Evolutionary conservation across 2,797 vertebrate genomes (phyloP), one percentile per base, ranked within the genome.

Genomic region (Luscinia megarhynchos): DNA sequence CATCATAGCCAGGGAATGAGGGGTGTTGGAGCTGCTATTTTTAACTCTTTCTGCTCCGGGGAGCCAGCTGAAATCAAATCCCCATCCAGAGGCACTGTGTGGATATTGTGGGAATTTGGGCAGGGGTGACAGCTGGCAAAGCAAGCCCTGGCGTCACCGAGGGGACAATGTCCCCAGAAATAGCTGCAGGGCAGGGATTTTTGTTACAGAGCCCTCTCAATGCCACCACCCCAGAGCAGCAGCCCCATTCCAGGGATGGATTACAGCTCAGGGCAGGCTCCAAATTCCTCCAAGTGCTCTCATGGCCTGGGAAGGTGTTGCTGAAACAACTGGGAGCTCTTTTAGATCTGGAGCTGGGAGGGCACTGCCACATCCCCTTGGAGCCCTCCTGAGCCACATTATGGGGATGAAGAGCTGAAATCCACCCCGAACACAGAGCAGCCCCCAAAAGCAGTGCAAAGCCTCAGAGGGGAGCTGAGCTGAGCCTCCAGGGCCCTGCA

Each of bases 131-230:
- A 96, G 91, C 87, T 96, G 94, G 83, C 80, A 64, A 59, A 91
- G 87, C 2, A 1, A 90, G 87, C 32, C 87, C 79, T 75, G 91
- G 94, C 84, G 45, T 95, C 94, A 96, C 83, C 57, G 41, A 92
- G 93, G 76, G 78, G 89, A 83, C 94, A 92, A 53, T 86, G 72
- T 68, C 73, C 84, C 75, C 94, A 95, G 64, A 96, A 95, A 94
- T 93, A 95, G 83, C 59, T 36, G 54, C 63, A 61, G 53, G 24
- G 53, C 62, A 48, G 83, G 48, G 74, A 46, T 84, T 18, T 94
- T 87, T 14, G 53, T 96, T 90, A 92, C 91, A 85, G 78, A 63
- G 66, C 59, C 55, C 54, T 75, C 80, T 40, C 64, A 23, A 2
- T 50, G 77, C 69, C 82, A 87, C 41, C 77, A 57, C 22, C 21